Evolutionary conservation across 2,797 vertebrate species (phyloP).

Genomic region (Fistularia commersonii): DNA sequence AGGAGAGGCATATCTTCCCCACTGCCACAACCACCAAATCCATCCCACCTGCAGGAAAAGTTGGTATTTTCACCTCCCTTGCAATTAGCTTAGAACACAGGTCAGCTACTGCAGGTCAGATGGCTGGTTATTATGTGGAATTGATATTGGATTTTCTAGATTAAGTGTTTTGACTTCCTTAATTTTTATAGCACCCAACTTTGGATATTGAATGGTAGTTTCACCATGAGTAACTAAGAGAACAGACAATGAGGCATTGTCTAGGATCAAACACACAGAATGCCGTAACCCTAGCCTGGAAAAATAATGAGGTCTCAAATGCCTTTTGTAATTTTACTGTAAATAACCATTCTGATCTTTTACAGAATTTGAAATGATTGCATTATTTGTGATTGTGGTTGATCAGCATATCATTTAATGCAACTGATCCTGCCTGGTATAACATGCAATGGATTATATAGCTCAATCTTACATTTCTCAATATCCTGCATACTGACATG

Average conservation of each 20-base stretch:
- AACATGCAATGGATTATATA: no score
- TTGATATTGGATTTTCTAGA: constrained; percentile 31
- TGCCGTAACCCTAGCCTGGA: no score
- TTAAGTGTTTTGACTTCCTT: constrained; percentile 11
- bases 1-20: background rate
- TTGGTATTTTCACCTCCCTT: constrained; percentile 12
- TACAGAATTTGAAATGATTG: no score
- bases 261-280: no score
- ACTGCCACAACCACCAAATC: constrained; percentile 8
- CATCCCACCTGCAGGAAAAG: constrained; percentile 11
- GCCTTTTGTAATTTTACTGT: no score
- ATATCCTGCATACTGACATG: background rate
- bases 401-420: no score
- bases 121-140: constrained; percentile 43
- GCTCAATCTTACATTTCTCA: no score
- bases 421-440: no score
- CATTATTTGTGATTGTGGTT: no score
- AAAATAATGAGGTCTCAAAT: no score
- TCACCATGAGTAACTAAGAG: background rate
- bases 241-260: background rate
- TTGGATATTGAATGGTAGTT: background rate
- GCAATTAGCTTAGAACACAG: constrained; percentile 30
- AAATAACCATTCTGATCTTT: no score
- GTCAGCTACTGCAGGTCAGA: constrained; percentile 50
- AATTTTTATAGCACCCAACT: constrained; percentile 9